phyloP scores from a whole-genome alignment of 2,797 vertebrate species.

The Numenius phaeopus region DNA sequence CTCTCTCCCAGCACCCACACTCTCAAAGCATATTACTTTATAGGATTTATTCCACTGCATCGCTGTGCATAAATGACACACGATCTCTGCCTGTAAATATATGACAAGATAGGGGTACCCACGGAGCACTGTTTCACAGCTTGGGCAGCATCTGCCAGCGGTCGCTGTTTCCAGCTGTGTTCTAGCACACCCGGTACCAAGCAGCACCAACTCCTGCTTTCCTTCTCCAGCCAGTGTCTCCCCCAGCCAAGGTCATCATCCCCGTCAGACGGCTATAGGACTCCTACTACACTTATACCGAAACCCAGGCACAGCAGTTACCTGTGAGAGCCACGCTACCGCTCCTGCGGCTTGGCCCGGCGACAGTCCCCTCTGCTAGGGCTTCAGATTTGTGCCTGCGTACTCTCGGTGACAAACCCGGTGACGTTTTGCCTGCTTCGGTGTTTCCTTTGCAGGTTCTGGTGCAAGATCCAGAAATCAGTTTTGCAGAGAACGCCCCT shows the following conservation, averaged over 20 bases:
- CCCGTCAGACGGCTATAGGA: fast-evolving
- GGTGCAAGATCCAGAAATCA: background rate
- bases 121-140: background rate
- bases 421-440: fast-evolving
- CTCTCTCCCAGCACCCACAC: background rate
- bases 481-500: background rate
- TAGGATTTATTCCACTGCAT: background rate
- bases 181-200: background rate
- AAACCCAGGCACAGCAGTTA: fast-evolving
- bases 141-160: background rate
- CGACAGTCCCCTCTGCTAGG: fast-evolving
- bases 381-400: background rate
- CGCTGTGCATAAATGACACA: background rate
- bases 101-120: background rate
- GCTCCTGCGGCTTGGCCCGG: background rate
- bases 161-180: fast-evolving
- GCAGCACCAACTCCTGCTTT: background rate
- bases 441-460: background rate
- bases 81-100: background rate
- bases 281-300: background rate
- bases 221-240: fast-evolving
- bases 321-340: fast-evolving
- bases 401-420: fast-evolving
- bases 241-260: background rate
- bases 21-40: background rate